These are phyloP conservation scores for Pseudobourletiella spinata DNA, from an alignment of 1,140 invertebrate genomes.

Conservation along the genomic window DNA sequence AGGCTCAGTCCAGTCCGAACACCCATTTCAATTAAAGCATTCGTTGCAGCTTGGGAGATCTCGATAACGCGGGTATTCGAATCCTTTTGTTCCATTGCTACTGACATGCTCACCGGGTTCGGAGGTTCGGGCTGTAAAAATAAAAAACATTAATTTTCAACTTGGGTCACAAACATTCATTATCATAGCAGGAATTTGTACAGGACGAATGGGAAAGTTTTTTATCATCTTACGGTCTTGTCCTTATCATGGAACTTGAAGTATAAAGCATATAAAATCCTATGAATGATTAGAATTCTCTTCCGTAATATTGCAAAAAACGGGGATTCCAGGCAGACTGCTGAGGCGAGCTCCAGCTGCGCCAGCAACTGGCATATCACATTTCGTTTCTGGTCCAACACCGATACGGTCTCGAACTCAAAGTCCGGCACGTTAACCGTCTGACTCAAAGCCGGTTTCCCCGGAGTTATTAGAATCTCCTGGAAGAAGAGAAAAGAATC, in stretches of 20 bases:
- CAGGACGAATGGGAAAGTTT: no score
- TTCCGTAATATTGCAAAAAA: constrained; percentile 50
- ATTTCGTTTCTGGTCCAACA: constrained; percentile 48
- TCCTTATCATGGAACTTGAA: constrained; percentile 49
- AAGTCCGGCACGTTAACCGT: constrained; percentile 44
- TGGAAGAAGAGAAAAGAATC: no score
- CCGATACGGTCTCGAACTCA: constrained; percentile 41
- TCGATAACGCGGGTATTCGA: neutral
- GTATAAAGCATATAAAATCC: constrained; percentile 52
- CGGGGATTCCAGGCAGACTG: constrained; percentile 48
- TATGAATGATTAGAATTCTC: constrained; percentile 50
- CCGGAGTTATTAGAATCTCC: constrained; percentile 40
- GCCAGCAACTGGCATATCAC: constrained; percentile 46
- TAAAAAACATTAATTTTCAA: no score
- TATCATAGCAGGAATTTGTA: no score
- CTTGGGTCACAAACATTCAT: no score
- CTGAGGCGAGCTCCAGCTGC: constrained; percentile 49
- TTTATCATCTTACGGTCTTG: constrained; percentile 36
- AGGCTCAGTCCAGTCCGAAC: constrained; percentile 55
- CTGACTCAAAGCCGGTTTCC: constrained; percentile 44
- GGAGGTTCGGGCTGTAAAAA: constrained; percentile 29
- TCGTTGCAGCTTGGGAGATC: constrained; percentile 41
- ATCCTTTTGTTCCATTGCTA: constrained; percentile 16
- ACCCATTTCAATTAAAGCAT: constrained; percentile 55
- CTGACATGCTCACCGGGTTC: neutral